Percentiles rank a stretch among this genome's conserved stretches.
These are phyloP conservation scores for Ochropleura plecta DNA, from an alignment of 2,888 invertebrate species.

Conservation along the genomic window DNA sequence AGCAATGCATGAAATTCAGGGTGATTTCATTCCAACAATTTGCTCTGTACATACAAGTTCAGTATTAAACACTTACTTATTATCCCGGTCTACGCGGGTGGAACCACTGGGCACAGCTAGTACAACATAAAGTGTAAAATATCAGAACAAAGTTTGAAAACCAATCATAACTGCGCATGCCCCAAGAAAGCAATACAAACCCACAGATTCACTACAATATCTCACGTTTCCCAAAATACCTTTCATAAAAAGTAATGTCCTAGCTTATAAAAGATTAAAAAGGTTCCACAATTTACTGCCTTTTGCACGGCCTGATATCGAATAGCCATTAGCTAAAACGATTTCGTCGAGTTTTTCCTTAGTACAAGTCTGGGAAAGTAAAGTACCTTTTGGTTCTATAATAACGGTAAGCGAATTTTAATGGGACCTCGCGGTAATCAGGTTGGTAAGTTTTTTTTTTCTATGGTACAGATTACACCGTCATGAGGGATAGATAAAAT, in stretches of 20 bases:
- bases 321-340: constrained; percentile 56
- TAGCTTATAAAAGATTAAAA: constrained; percentile 51
- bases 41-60: too few relatives aligned
- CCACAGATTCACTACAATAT: background rate
- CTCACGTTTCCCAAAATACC: constrained; percentile 31
- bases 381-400: constrained; percentile 27
- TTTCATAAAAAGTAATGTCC: constrained; percentile 41
- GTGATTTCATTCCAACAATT: too few relatives aligned
- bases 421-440: constrained; percentile 52
- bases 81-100: too few relatives aligned
- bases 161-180: background rate
- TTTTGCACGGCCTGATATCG: constrained; percentile 48
- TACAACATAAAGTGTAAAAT: background rate
- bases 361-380: constrained; percentile 15
- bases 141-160: background rate
- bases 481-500: background rate
- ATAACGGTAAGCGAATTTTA: constrained; percentile 65
- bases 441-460: background rate
- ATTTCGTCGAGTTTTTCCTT: constrained; percentile 43
- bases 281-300: constrained; percentile 48
- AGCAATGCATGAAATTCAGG: too few relatives aligned
- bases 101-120: too few relatives aligned
- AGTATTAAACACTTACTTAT: too few relatives aligned
- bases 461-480: background rate
- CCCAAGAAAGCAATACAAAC: background rate